Percentiles rank a stretch among this genome's conserved stretches.
Evolutionary conservation across 2,888 invertebrate species (phyloP).

Genomic region (Omphaloscelis lunosa): DNA sequence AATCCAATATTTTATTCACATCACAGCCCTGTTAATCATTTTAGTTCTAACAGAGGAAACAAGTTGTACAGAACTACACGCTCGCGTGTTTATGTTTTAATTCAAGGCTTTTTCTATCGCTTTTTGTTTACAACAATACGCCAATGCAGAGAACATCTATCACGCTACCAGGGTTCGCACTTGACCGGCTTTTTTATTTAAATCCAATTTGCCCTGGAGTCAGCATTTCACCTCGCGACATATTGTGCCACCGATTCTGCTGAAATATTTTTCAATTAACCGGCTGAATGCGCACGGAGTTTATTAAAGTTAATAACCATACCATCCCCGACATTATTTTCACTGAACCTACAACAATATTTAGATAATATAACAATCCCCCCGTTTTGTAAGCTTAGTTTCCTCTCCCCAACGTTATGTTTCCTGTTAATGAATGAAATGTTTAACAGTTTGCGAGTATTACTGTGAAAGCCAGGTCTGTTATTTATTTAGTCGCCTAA

Average conservation of each 20-base stretch:
- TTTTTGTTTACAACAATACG: conserved; percentile 54
- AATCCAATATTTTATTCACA: neutral
- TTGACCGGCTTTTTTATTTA: conserved; percentile 53
- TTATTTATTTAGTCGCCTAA: conserved; percentile 64
- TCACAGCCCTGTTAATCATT: neutral
- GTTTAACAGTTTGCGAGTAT: conserved; percentile 65
- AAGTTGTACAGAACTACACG: conserved; percentile 6
- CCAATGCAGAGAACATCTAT: conserved; percentile 59
- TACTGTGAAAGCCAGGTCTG: conserved; percentile 55
- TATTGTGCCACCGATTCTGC: conserved; percentile 60
- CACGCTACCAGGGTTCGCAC: conserved; percentile 45
- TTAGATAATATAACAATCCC: conserved; percentile 67
- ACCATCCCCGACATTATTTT: conserved; percentile 60
- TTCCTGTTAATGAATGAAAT: conserved; percentile 72
- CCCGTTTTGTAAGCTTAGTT: conserved; percentile 71
- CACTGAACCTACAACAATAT: conserved; percentile 62
- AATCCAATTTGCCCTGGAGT: conserved; percentile 57
- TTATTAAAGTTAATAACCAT: conserved; percentile 74
- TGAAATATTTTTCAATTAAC: conserved; percentile 78
- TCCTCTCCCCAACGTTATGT: conserved; percentile 69
- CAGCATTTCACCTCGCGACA: conserved; percentile 62
- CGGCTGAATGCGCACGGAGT: conserved; percentile 69
- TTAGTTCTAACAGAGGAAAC: conserved; percentile 10
- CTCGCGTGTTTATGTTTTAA: conserved; percentile 39
- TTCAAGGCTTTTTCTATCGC: conserved; percentile 28